Percentiles rank a stretch among this genome's conserved stretches.
Conservation (phyloP, 2,113 vertebrate species). For the Corythoichthys haematopterus region DNA sequence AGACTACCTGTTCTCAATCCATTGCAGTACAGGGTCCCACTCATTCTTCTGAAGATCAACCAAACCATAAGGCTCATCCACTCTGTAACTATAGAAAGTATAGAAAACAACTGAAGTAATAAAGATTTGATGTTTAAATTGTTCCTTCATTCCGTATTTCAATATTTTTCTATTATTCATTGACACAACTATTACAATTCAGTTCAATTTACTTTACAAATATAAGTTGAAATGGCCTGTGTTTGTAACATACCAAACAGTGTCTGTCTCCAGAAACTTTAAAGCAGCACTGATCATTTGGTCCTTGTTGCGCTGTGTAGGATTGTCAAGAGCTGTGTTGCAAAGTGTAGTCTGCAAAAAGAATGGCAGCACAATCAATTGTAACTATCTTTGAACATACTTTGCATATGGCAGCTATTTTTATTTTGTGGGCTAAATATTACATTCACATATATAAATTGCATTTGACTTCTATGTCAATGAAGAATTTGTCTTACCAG, state of each 20-base stretch:
- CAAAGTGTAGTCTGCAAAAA: slow-evolving; percentile 84
- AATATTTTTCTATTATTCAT: background rate
- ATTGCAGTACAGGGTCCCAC: slow-evolving; percentile 88
- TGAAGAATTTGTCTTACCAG: slow-evolving; percentile 70
- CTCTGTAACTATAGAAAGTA: slow-evolving; percentile 81
- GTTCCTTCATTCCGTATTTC: background rate
- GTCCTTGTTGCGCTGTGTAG: slow-evolving; percentile 78
- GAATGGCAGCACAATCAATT: background rate
- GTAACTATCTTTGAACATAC: background rate
- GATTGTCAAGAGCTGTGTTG: slow-evolving; percentile 94
- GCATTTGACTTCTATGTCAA: background rate
- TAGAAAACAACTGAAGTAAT: background rate
- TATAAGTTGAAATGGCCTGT: background rate
- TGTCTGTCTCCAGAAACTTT: slow-evolving; percentile 95
- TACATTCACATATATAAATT: background rate
- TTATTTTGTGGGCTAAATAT: background rate
- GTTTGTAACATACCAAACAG: slow-evolving; percentile 78
- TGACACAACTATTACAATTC: background rate
- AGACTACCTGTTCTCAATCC: slow-evolving; percentile 86
- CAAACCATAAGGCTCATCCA: slow-evolving; percentile 86
- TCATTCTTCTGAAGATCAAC: slow-evolving; percentile 92
- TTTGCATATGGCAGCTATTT: no score
- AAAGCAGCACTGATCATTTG: slow-evolving; percentile 84
- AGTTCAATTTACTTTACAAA: background rate
- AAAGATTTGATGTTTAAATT: background rate